These are phyloP conservation scores for Lycocorax pyrrhopterus DNA, from an alignment of 2,113 vertebrate genomes.

Conservation along the genomic window DNA sequence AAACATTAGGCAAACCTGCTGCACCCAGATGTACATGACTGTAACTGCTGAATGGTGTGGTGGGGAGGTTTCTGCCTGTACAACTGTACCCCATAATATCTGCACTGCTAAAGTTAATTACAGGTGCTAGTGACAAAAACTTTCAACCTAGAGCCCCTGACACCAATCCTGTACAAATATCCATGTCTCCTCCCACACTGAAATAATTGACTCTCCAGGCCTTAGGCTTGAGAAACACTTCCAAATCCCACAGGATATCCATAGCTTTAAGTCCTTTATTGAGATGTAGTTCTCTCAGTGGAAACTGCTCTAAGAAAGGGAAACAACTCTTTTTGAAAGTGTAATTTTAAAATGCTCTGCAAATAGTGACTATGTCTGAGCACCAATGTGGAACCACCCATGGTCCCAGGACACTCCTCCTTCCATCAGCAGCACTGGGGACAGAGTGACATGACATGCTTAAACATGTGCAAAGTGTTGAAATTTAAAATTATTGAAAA, in stretches of 20 bases:
- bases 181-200: not conserved
- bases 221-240: not conserved
- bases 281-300: not conserved
- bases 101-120: not conserved
- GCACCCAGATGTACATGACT: not conserved
- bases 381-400: accelerated
- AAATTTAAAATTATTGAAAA: not conserved
- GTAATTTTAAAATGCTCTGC: not conserved
- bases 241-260: not conserved
- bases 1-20: not conserved
- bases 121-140: not conserved
- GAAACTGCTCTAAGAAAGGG: not conserved
- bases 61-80: not conserved
- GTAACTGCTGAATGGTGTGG: not conserved
- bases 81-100: not conserved
- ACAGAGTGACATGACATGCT: not conserved
- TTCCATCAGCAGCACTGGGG: accelerated
- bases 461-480: accelerated
- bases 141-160: not conserved
- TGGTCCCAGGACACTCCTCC: not conserved
- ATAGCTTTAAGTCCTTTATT: not conserved
- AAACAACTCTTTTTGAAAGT: not conserved
- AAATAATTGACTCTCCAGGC: not conserved
- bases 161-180: accelerated
- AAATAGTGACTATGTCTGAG: not conserved